phyloP scores from a whole-genome alignment of 1,140 invertebrate genomes.

The Heliconius himera region DNA sequence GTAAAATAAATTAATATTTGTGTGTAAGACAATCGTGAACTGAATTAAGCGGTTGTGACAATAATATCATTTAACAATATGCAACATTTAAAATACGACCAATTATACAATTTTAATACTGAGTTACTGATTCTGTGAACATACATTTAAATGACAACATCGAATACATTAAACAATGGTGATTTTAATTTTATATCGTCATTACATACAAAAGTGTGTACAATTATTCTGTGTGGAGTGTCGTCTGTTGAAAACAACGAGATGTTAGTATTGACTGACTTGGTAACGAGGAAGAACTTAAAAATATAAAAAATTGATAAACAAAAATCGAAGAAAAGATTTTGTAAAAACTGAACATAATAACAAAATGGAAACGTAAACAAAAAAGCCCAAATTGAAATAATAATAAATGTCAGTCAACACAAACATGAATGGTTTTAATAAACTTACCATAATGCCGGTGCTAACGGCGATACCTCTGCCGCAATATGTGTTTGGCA shows the following conservation, averaged over 20 bases:
- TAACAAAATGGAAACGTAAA: conserved; percentile 30
- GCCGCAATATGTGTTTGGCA: conserved; percentile 99
- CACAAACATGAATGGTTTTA: conserved; percentile 66
- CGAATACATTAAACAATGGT: conserved; percentile 52
- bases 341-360: neutral
- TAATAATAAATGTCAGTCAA: conserved; percentile 64
- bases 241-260: conserved; percentile 60
- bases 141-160: conserved; percentile 54
- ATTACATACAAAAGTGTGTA: conserved; percentile 45
- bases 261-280: conserved; percentile 73
- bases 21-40: conserved; percentile 57
- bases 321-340: neutral
- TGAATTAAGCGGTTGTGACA: conserved; percentile 52
- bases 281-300: conserved; percentile 22
- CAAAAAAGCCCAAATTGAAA: neutral
- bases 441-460: conserved; percentile 97
- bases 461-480: conserved; percentile 98
- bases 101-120: conserved; percentile 35
- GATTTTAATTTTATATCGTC: conserved; percentile 42
- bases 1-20: conserved; percentile 36
- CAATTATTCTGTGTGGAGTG: conserved; percentile 64
- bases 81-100: conserved; percentile 39
- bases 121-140: conserved; percentile 46
- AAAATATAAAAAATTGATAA: neutral
- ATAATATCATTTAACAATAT: conserved; percentile 49